phyloP scores from a whole-genome alignment of 2,797 vertebrate species.

The Alca torda region DNA sequence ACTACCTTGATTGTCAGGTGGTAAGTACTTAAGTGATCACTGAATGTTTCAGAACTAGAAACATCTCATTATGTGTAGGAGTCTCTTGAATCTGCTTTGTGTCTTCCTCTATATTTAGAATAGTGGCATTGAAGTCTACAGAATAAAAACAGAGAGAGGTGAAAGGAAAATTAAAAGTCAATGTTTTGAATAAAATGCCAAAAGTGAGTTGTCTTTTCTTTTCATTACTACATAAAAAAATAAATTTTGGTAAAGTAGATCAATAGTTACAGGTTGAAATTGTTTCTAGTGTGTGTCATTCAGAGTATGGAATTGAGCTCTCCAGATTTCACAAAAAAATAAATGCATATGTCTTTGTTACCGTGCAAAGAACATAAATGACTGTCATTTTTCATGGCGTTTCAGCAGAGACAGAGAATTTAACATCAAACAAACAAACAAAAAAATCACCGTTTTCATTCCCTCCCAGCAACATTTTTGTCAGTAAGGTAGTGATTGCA shows the following conservation, averaged over 20 bases:
- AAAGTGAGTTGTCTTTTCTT: not conserved
- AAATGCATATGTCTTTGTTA: not conserved
- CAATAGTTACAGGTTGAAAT: not conserved
- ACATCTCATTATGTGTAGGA: not conserved
- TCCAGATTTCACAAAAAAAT: not conserved
- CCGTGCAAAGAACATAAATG: not conserved
- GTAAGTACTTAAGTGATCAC: not conserved
- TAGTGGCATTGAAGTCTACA: not conserved
- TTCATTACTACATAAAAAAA: not conserved
- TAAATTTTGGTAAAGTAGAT: not conserved
- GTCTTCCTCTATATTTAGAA: not conserved
- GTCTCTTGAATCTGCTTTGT: not conserved
- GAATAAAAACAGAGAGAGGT: not conserved
- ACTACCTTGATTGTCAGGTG: not conserved
- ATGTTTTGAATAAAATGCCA: not conserved
- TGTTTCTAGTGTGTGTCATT: not conserved
- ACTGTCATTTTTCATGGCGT: not conserved
- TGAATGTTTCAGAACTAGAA: not conserved
- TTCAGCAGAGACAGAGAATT: not conserved
- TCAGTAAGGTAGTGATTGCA: not conserved
- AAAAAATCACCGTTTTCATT: not conserved
- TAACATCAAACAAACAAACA: not conserved
- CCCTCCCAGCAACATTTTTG: not conserved
- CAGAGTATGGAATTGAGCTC: not conserved
- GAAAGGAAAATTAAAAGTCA: not conserved